Conservation (phyloP, 2,113 vertebrate genomes). For the Aegotheles bennettii region DNA sequence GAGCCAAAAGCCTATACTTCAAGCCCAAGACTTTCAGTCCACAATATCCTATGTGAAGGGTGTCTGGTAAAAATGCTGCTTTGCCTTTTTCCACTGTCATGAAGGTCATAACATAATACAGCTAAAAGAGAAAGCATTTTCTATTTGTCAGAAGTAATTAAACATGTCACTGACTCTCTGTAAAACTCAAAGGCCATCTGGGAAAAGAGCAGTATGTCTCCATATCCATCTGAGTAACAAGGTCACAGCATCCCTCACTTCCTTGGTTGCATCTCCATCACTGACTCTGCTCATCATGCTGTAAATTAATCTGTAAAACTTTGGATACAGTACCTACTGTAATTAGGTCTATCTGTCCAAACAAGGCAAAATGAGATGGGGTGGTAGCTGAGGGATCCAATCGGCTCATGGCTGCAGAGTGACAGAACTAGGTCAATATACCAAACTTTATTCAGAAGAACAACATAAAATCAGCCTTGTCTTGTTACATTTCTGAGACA, state of each 20-base stretch:
- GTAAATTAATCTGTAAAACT: constrained; percentile 66
- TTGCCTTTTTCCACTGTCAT: neutral
- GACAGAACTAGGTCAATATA: constrained; percentile 49
- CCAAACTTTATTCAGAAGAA: neutral
- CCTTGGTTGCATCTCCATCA: constrained; percentile 45
- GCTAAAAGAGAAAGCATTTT: constrained; percentile 39
- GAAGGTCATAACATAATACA: constrained; percentile 16
- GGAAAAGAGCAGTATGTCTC: constrained; percentile 60
- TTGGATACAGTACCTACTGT: constrained; percentile 48
- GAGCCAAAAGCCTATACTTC: neutral
- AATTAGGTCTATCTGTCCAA: constrained; percentile 58
- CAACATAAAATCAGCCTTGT: neutral
- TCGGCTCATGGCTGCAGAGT: neutral
- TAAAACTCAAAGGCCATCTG: constrained; percentile 61
- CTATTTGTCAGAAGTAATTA: constrained; percentile 72
- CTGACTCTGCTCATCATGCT: constrained; percentile 52
- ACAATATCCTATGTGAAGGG: neutral
- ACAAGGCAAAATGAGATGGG: constrained; percentile 4
- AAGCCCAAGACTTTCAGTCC: neutral
- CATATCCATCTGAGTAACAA: constrained; percentile 61
- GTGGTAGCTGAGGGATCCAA: constrained; percentile 16
- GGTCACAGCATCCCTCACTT: constrained; percentile 56
- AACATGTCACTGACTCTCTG: constrained; percentile 61
- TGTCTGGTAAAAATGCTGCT: neutral
- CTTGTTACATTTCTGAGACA: neutral